A percentile compares a stretch with the other conserved stretches of the same genome.
phyloP scores from a whole-genome alignment of 30 jellyfish, hydroid and myxozoan genomes.

The Phacellophora camtschatica region DNA sequence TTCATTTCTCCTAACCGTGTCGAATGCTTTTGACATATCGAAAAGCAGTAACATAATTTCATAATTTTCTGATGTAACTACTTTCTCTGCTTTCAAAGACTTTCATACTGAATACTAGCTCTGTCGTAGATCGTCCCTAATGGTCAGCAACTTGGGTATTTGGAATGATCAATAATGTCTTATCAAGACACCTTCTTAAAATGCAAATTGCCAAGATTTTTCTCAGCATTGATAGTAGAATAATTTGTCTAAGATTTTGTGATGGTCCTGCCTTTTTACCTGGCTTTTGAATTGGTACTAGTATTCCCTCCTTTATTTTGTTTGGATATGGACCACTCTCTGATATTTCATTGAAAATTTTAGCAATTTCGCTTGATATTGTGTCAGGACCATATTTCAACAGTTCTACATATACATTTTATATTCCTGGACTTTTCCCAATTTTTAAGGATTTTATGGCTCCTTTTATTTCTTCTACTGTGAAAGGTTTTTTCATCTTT shows the following conservation, averaged over 20 bases:
- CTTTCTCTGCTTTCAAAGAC: constrained; percentile 28
- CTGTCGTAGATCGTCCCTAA: constrained; percentile 44
- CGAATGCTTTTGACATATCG: constrained; percentile 49
- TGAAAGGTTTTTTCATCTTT: constrained; percentile 2
- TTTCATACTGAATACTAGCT: constrained; percentile 19
- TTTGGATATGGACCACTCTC: constrained; percentile 27
- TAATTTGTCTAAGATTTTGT: constrained; percentile 21
- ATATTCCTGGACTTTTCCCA: constrained; percentile 30
- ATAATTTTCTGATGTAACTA: constrained; percentile 14
- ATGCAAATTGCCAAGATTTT: constrained; percentile 41
- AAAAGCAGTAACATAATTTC: not conserved
- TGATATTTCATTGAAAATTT: constrained; percentile 27
- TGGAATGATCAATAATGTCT: constrained; percentile 1
- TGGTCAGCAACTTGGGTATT: constrained; percentile 54
- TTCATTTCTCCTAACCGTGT: constrained; percentile 16
- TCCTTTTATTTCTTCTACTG: not conserved
- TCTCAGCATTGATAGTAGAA: constrained; percentile 23
- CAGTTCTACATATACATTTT: constrained; percentile 12
- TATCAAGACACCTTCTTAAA: constrained; percentile 5
- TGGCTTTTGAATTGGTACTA: constrained; percentile 44
- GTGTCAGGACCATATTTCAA: constrained; percentile 30
- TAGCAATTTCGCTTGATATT: constrained; percentile 5
- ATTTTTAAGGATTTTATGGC: constrained; percentile 4
- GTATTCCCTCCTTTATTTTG: constrained; percentile 37
- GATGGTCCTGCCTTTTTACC: constrained; percentile 56